phyloP scores from a whole-genome alignment of 2,113 vertebrate genomes.

The Zingel zingel region DNA sequence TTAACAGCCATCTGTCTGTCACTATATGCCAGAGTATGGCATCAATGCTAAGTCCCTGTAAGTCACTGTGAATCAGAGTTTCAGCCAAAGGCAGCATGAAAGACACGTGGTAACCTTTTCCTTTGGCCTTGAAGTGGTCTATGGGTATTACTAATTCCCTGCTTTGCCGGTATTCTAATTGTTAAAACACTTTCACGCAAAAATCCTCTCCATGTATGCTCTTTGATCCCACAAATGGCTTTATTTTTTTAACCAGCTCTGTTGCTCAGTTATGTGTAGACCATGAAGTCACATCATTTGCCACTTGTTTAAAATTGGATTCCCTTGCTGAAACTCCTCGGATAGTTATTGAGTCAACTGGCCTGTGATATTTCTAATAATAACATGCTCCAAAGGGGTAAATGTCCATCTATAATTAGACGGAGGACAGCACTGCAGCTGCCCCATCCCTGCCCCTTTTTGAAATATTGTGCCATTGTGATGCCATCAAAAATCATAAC shows the following conservation, averaged over 20 bases:
- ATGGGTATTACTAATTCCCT: neutral
- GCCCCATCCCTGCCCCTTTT: conserved; percentile 18
- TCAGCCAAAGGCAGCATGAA: neutral
- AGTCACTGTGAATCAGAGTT: neutral
- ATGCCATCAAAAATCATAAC: neutral
- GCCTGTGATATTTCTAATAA: conserved; percentile 78
- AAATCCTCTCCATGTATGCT: neutral
- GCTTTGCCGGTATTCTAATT: neutral
- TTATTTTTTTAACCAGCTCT: neutral
- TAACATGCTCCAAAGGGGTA: conserved; percentile 72
- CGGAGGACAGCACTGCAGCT: conserved; percentile 50
- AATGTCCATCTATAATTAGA: conserved; percentile 83
- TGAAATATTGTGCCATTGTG: conserved; percentile 20
- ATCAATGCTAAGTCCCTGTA: conserved; percentile 1
- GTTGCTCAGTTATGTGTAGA: neutral
- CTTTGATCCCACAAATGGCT: conserved; percentile 7
- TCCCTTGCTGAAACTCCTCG: conserved; percentile 61
- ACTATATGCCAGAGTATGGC: conserved; percentile 5
- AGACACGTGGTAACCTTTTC: neutral
- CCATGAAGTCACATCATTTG: conserved; percentile 39
- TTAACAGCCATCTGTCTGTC: conserved; percentile 23
- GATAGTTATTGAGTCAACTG: conserved; percentile 77
- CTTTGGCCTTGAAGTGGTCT: conserved; percentile 8
- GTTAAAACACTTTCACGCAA: neutral
- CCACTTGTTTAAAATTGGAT: conserved; percentile 44